Base-by-base conservation (phyloP, 1,140 invertebrate species). In the Ceratina japonica region DNA sequence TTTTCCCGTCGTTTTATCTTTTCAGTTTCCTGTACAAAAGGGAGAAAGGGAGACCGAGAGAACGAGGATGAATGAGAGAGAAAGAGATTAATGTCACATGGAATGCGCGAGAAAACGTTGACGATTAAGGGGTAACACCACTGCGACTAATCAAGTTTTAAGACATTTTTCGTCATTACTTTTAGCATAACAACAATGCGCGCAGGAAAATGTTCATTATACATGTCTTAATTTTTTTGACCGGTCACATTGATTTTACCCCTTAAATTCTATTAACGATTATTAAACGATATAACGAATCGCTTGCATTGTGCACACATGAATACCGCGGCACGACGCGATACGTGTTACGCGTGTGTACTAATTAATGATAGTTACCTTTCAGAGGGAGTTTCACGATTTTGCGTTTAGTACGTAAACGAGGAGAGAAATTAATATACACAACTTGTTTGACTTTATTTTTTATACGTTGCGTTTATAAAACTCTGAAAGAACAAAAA, bases 391-490 rank as follows among this genome's bases (percentile, higher is more conserved):
- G 68, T 72, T 56, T 66, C 51, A 59, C 69, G 71, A 71, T 72
- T 73, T 52, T 70, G 71, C 54, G 69, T 68, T 68, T 73, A 61
- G n/a, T 15, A 78, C 64, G 81, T 79, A 79, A 65, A 56, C 54
- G 54, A 56, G 44, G 62, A 74, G 70, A 71, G 54, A 75, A 56
- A 59, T 65, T 79, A 81, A 44, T 54, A 83, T 61, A 59, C 37
- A 75, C 61, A 83, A 71, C 37, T 84, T 74, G 75, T 72, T 76
- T 73, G 84, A 86, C 71, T 84, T 85, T 84, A 84, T 84, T 85
- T 85, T 85, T 85, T 85, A 85, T 84, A 82, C 76, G 61, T 84
- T 84, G 52, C 54, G 79, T 85, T 85, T 84, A 78, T 84, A 83
- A 68, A 16, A 59, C 24, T 44, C 37, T 44, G 37, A 44, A 44